These are phyloP conservation scores for Scolanthus callimorphus DNA, from an alignment of 92 coral and sea anemone genomes.

Conservation along the genomic window DNA sequence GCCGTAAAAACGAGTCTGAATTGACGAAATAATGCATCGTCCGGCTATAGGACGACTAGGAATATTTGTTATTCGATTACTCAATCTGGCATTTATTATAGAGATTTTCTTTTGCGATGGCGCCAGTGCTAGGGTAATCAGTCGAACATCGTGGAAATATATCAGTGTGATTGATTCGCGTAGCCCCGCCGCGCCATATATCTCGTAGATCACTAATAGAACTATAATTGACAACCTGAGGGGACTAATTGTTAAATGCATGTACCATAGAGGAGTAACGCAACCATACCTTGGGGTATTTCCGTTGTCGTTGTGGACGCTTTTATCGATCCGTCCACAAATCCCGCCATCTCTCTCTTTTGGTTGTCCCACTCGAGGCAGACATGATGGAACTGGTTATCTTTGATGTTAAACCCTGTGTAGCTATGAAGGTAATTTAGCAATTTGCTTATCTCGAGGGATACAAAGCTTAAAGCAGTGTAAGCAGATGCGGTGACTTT, in stretches of 20 bases:
- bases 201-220: no score
- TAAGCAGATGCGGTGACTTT: not conserved
- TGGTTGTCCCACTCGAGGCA: conserved; percentile 26
- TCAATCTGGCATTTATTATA: no score
- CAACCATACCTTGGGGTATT: not conserved
- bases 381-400: conserved; percentile 35
- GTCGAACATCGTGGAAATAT: no score
- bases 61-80: no score
- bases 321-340: not conserved
- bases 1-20: no score
- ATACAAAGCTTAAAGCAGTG: not conserved
- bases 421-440: conserved; percentile 4
- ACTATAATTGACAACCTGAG: not conserved
- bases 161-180: not conserved
- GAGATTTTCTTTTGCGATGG: no score
- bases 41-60: no score
- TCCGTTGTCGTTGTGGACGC: not conserved
- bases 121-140: no score
- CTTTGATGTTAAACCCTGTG: conserved; percentile 3
- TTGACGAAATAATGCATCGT: no score
- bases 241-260: no score
- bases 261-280: not conserved
- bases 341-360: not conserved
- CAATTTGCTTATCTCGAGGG: not conserved
- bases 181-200: no score